Conservation (phyloP, 2,888 invertebrate genomes). For the Drosophila buzzatii region DNA sequence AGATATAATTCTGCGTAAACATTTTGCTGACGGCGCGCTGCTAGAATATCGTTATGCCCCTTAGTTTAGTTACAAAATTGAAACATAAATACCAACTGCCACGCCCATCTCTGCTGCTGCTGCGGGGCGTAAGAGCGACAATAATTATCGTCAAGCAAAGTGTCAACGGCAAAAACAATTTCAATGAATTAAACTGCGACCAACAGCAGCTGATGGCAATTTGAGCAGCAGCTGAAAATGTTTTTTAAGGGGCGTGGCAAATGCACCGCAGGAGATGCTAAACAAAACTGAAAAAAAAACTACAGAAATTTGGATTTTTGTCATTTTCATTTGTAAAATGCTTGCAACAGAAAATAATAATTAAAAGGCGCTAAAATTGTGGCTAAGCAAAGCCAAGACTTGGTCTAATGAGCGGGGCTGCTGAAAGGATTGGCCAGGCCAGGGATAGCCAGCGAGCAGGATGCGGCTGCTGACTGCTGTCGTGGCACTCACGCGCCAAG, state of each 20-base stretch:
- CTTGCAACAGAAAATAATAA: constrained; percentile 61
- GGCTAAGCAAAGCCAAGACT: constrained; percentile 51
- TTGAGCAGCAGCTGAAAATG: constrained; percentile 25
- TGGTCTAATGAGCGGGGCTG: constrained; percentile 23
- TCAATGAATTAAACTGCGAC: constrained; percentile 50
- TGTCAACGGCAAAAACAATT: constrained; percentile 41
- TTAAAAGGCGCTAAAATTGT: constrained; percentile 68
- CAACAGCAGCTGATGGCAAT: constrained; percentile 53
- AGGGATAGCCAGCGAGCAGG: neutral
- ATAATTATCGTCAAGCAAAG: constrained; percentile 32
- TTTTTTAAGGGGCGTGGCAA: constrained; percentile 14
- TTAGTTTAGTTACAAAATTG: neutral
- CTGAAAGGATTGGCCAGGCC: constrained; percentile 9
- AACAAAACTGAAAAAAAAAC: neutral
- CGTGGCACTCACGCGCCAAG: constrained; percentile 29
- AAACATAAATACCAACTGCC: neutral
- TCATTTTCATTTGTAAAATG: constrained; percentile 58
- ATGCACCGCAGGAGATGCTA: constrained; percentile 37
- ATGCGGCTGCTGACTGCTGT: constrained; percentile 6
- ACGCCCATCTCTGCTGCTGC: neutral
- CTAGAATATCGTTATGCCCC: neutral
- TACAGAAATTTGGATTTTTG: constrained; percentile 34
- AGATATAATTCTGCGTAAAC: neutral
- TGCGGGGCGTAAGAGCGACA: constrained; percentile 32
- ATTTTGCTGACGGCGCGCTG: neutral